A percentile compares a stretch with the other conserved stretches of the same genome.
phyloP scores from a whole-genome alignment of 1,140 invertebrate species.

The Apis florea region DNA sequence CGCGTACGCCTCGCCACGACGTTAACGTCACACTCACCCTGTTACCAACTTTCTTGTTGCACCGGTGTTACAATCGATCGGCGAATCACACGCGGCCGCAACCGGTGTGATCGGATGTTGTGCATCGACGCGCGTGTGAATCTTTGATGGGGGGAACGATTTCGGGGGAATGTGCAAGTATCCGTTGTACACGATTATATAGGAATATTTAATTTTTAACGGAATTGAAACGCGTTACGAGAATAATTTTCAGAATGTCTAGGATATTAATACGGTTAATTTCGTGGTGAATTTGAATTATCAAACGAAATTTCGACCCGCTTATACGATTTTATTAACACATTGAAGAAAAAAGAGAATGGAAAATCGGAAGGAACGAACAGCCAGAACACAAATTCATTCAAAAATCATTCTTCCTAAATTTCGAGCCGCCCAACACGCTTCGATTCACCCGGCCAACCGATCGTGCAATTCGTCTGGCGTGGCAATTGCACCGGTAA shows the following conservation, averaged over 20 bases:
- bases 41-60: conserved; percentile 20
- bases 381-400: no score
- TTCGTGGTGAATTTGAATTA: no score
- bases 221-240: no score
- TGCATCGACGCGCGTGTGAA: conserved; percentile 3
- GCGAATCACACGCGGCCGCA: conserved; percentile 1
- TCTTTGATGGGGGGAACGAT: conserved; percentile 28
- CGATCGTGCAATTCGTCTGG: conserved; percentile 10
- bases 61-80: neutral
- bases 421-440: neutral
- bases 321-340: no score
- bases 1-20: conserved; percentile 52
- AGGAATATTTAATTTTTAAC: no score
- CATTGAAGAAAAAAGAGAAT: no score
- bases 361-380: no score
- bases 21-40: conserved; percentile 58
- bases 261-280: no score
- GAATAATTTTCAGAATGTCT: no score
- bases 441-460: neutral
- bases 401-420: no score
- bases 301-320: no score
- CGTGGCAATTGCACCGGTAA: conserved; percentile 15
- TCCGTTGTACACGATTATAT: no score
- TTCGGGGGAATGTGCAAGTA: neutral
- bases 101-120: neutral